Base-by-base conservation (phyloP, 2,888 invertebrate species). In the Drepanosiphum platanoidis region DNA sequence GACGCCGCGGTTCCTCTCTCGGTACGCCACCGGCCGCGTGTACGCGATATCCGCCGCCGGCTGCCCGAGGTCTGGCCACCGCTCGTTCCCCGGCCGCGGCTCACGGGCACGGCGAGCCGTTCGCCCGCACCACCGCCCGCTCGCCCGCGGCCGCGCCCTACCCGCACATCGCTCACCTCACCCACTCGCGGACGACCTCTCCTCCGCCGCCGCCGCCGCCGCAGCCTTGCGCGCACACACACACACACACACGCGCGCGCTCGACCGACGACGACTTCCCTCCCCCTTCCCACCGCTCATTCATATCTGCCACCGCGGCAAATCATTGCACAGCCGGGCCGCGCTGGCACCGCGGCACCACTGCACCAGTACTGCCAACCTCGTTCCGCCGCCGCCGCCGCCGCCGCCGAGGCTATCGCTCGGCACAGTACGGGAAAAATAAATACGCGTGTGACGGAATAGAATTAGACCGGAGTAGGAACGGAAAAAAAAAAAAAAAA, bases 361-460 rank as follows among this genome's bases (percentile, higher is more conserved):
- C 46, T 15, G 13, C 70, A n/a, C 58, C 81, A 81, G 81, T 81
- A 71, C n/a, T 71, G 58, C 81, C 81, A 81, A 81, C 81, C 11
- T 70, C 36, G 13, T 27, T 27, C 13, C 9, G 18, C 52, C 1
- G 8, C 18, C 22, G 27, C 61, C 61, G 3, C 27, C 27, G 46
- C 11, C 5, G 46, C 46, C 13, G 18, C 46, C 15, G 13, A 11
- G 46, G 18, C 46, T 46, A 42, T n/a, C n/a, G n/a, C n/a, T n/a
- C 42, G 11, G 11, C 42, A 42, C 42, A 42, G 8, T 11, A 3
- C 64, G 52, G 18, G 52, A 22, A 18, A 52, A 52, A 46, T 15
- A n/a, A n/a, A n/a, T n/a, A n/a, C n/a, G n/a, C n/a, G n/a, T n/a
- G n/a, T n/a, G n/a, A n/a, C n/a, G n/a, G n/a, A n/a, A n/a, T n/a